A percentile compares a stretch with the other conserved stretches of the same genome.
phyloP scores from a whole-genome alignment of 2,888 invertebrate species.

The Ernsta delagoae region DNA sequence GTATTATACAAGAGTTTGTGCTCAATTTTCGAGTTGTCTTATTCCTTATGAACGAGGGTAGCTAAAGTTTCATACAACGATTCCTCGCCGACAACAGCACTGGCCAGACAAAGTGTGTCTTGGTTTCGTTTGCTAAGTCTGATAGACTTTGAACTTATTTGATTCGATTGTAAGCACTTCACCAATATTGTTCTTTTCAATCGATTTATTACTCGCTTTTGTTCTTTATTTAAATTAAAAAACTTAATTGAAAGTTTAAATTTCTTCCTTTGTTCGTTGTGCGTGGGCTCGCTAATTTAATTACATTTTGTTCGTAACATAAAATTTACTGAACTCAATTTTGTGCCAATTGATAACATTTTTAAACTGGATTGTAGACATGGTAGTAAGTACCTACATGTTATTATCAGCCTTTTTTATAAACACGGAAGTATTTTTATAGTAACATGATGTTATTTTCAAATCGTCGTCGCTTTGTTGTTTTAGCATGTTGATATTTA shows the following conservation, averaged over 20 bases:
- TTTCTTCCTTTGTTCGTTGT: too few relatives aligned
- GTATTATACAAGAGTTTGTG: neutral
- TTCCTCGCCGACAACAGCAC: neutral
- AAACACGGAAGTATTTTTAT: too few relatives aligned
- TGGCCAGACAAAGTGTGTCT: neutral
- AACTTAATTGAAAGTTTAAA: neutral
- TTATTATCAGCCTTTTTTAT: too few relatives aligned
- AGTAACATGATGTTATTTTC: too few relatives aligned
- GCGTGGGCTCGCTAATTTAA: too few relatives aligned
- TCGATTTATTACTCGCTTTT: neutral
- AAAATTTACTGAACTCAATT: too few relatives aligned
- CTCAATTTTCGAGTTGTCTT: neutral
- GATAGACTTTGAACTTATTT: neutral
- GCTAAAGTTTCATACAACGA: neutral
- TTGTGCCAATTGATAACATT: too few relatives aligned
- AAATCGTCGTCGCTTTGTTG: too few relatives aligned
- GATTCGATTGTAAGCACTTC: neutral
- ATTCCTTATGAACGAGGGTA: neutral
- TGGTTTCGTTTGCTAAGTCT: neutral
- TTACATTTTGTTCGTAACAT: too few relatives aligned
- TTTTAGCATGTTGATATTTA: too few relatives aligned
- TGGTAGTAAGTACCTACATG: too few relatives aligned
- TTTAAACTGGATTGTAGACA: too few relatives aligned
- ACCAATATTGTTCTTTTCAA: neutral
- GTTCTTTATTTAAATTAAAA: neutral